Conservation (phyloP, 2,888 invertebrate species). For the Dermolepida albohirtum region DNA sequence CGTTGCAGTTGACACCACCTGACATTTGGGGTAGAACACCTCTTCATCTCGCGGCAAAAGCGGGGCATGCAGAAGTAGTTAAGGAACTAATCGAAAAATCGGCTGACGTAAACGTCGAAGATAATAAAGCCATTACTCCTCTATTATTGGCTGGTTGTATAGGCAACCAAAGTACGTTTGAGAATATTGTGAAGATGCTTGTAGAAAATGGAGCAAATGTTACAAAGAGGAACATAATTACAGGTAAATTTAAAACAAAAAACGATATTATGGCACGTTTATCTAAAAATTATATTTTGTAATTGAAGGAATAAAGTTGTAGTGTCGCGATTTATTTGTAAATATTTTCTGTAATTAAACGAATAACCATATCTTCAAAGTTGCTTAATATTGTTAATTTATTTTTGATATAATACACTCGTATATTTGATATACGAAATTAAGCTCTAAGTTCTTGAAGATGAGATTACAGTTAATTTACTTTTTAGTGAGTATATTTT, state of each 20-base stretch:
- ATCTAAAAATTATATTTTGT: too few species aligned
- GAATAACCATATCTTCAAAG: too few species aligned
- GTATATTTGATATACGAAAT: too few species aligned
- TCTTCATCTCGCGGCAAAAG: slow-evolving; percentile 62
- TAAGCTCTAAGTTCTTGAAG: too few species aligned
- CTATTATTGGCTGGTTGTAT: slow-evolving; percentile 62
- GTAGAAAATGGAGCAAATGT: slow-evolving; percentile 58
- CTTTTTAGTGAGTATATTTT: too few species aligned
- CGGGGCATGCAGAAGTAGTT: slow-evolving; percentile 60
- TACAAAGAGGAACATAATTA: slow-evolving; percentile 46
- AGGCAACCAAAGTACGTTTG: slow-evolving; percentile 54
- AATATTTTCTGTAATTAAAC: too few species aligned
- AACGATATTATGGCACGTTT: too few species aligned
- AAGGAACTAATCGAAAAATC: slow-evolving; percentile 55
- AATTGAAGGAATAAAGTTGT: too few species aligned
- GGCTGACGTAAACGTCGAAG: slow-evolving; percentile 59
- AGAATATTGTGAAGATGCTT: slow-evolving; percentile 59
- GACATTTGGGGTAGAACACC: slow-evolving; percentile 61
- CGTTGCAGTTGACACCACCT: slow-evolving; percentile 57
- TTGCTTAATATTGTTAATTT: too few species aligned
- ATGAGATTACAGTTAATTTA: too few species aligned
- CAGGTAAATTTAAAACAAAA: slow-evolving; percentile 36
- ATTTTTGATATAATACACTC: too few species aligned
- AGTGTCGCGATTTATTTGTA: too few species aligned
- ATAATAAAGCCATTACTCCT: slow-evolving; percentile 61